Evolutionary conservation across 2,797 vertebrate species (phyloP).

Genomic region (Okamejei kenojei): DNA sequence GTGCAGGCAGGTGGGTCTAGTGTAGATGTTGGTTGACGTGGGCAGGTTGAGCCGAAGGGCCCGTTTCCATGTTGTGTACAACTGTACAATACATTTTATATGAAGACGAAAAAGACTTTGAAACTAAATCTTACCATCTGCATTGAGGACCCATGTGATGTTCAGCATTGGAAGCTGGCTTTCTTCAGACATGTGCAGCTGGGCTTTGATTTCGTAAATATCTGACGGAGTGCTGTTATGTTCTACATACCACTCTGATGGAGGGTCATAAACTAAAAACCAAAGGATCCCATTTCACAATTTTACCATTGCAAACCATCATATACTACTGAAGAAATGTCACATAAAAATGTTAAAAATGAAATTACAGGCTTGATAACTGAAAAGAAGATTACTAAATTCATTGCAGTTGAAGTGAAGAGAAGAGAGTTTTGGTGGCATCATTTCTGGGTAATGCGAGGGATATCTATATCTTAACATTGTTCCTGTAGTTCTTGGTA

Average conservation of each 20-base stretch:
- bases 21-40: too few species aligned
- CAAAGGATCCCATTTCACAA: neutral
- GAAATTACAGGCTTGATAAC: neutral
- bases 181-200: neutral
- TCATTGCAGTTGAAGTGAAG: neutral
- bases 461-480: neutral
- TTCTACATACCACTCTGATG: rapidly evolving
- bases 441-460: neutral
- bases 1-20: too few species aligned
- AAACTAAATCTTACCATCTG: constrained; percentile 57
- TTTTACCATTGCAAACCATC: neutral
- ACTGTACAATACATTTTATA: neutral
- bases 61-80: neutral
- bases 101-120: neutral
- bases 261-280: constrained; percentile 41
- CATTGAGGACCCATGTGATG: constrained; percentile 64
- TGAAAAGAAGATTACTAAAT: neutral
- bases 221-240: constrained; percentile 48
- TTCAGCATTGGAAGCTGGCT: constrained; percentile 46
- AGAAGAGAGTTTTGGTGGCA: neutral
- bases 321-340: neutral
- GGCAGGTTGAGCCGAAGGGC: too few species aligned
- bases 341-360: neutral
- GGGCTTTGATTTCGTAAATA: constrained; percentile 46
- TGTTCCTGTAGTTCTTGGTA: neutral